Evolutionary conservation across 2,888 invertebrate species (phyloP), one percentile per base, ranked within the genome.

Genomic region (Psylliodes chrysocephalus): DNA sequence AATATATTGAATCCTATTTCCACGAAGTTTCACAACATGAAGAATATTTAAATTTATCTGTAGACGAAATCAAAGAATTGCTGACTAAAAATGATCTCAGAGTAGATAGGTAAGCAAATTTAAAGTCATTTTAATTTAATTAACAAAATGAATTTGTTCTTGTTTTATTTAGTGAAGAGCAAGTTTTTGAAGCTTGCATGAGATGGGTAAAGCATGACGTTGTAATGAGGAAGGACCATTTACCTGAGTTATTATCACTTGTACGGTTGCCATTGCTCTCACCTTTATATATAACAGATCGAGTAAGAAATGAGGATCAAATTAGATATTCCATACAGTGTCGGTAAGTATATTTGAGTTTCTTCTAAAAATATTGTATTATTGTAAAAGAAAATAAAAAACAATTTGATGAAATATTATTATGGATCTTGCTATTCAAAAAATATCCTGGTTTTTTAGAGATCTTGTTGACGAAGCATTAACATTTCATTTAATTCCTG

Each of bases 401-500:
- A n/a, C n/a, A n/a, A n/a, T 6, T 28, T 28, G 28, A 6, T 18
- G 3, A 30, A 15, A 6, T 28, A 28, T 28, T 28, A 28, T 28
- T 28, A 6, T 28, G 18, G 4, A 38, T 35, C 2, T 12, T 12
- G n/a, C 14, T 14, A 4, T 14, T 42, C n/a, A n/a, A 8, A 1
- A 42, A 7, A 12, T 55, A n/a, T n/a, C n/a, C 10, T n/a, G 14
- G 4, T 35, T 18, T 53, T 33, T 42, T 77, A 89, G 91, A 72
- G 94, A 95, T 83, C 83, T 94, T 47, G 79, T 95, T 54, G 95
- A 95, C 80, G 95, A 94, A 82, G 95, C 95, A 0, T 88, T 92
- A 78, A 94, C 94, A 77, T 95, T 91, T 80, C 93, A 94, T 80
- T 83, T 95, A 62, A 90, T 95, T 86, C 95, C 95, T 1, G 94